A percentile compares a stretch with the other conserved stretches of the same genome.
Evolutionary conservation across 2,113 vertebrate genomes (phyloP).

Genomic region (Caranx ignobilis): DNA sequence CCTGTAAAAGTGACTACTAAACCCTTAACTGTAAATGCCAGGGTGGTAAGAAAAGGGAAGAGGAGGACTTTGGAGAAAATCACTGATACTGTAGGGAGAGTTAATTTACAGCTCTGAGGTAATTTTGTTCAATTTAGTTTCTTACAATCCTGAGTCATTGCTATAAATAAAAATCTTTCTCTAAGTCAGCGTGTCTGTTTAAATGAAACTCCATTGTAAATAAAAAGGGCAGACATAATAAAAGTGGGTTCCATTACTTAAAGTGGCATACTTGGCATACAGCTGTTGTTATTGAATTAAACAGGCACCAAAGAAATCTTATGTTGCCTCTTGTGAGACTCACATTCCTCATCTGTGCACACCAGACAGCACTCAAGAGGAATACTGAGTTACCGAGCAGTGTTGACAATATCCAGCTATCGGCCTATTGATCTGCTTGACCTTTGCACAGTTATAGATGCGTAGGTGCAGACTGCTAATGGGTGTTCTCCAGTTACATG

Average conservation of each 20-base stretch:
- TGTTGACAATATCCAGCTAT: constrained; percentile 63
- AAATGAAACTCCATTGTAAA: constrained; percentile 46
- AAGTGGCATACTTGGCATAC: constrained; percentile 52
- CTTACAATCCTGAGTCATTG: constrained; percentile 19
- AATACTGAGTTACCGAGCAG: constrained; percentile 48
- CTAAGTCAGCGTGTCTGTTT: constrained; percentile 33
- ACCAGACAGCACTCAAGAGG: constrained; percentile 28
- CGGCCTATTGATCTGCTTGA: constrained; percentile 67
- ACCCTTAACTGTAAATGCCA: constrained; percentile 5
- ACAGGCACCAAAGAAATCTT: constrained; percentile 9
- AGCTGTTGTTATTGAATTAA: constrained; percentile 46
- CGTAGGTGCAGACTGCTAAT: constrained; percentile 66
- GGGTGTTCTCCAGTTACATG: constrained; percentile 45
- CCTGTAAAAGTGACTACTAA: not conserved
- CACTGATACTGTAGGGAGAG: constrained; percentile 1
- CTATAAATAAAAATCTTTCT: constrained; percentile 58
- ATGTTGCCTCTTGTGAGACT: not conserved
- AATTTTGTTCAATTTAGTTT: constrained; percentile 38
- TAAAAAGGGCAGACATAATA: constrained; percentile 32
- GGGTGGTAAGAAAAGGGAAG: not conserved
- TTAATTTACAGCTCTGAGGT: constrained; percentile 46
- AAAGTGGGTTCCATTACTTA: constrained; percentile 56
- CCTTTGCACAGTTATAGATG: constrained; percentile 72
- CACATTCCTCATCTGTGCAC: constrained; percentile 11
- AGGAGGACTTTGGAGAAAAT: not conserved